Percentiles rank a stretch among this genome's conserved stretches.
phyloP scores from a whole-genome alignment of 2,797 vertebrate genomes.

The Chaetodon trifasciatus region DNA sequence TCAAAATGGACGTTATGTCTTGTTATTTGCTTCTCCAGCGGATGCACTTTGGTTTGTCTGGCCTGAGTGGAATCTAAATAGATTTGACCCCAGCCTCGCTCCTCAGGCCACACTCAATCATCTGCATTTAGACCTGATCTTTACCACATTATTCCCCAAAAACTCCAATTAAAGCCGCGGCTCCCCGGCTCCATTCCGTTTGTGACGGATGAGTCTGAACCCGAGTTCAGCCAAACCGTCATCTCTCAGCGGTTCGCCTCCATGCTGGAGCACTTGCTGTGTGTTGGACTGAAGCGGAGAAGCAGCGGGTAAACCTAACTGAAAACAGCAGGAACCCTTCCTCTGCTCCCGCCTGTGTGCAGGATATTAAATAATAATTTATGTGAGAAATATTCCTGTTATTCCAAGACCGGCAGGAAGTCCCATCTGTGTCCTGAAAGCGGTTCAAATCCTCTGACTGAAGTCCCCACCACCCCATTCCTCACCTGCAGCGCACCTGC shows the following conservation, averaged over 20 bases:
- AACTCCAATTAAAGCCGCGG: constrained; percentile 40
- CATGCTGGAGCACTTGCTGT: neutral
- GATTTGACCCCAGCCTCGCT: constrained; percentile 34
- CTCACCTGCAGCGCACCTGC: constrained; percentile 36
- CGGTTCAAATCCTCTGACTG: constrained; percentile 30
- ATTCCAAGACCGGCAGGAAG: constrained; percentile 66
- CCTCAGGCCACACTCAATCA: constrained; percentile 8
- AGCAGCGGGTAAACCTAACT: constrained; percentile 36
- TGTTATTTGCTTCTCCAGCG: constrained; percentile 15
- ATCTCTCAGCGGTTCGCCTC: constrained; percentile 25
- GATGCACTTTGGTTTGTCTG: constrained; percentile 27
- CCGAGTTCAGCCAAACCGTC: constrained; percentile 14
- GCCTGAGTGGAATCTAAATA: constrained; percentile 43
- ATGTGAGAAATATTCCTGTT: constrained; percentile 63
- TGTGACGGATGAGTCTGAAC: constrained; percentile 34
- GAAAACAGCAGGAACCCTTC: constrained; percentile 48
- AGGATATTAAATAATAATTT: constrained; percentile 69
- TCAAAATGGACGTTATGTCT: constrained; percentile 19
- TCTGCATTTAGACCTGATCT: constrained; percentile 29
- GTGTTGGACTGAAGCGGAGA: constrained; percentile 33
- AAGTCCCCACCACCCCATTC: constrained; percentile 39
- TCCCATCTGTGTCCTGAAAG: constrained; percentile 71
- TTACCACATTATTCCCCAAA: constrained; percentile 39
- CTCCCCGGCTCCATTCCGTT: constrained; percentile 11
- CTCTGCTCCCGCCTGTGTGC: constrained; percentile 39